phyloP scores from a whole-genome alignment of 2,113 vertebrate genomes.

The Epinephelus cyanopodus region DNA sequence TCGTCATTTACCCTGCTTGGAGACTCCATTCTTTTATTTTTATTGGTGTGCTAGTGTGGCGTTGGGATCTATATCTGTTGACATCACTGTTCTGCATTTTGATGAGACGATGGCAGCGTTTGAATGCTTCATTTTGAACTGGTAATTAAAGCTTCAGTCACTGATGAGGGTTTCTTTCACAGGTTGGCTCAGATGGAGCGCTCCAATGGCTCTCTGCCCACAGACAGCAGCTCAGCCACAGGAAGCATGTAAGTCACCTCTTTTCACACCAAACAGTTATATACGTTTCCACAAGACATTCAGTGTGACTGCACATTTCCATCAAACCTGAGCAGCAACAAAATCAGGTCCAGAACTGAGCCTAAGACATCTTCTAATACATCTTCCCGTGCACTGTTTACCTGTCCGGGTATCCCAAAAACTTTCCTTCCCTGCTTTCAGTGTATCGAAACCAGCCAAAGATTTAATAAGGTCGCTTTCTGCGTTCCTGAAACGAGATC shows the following conservation, averaged over 20 bases:
- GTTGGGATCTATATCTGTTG: slow-evolving; percentile 14
- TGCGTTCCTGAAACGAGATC: slow-evolving; percentile 2
- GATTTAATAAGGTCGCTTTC: slow-evolving; percentile 12
- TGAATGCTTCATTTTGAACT: slow-evolving; percentile 21
- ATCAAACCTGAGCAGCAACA: background rate
- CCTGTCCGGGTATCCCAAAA: background rate
- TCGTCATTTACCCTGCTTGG: slow-evolving; percentile 4
- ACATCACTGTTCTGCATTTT: slow-evolving; percentile 17
- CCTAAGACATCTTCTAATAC: background rate
- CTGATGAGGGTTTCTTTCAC: slow-evolving; percentile 50
- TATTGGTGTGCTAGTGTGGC: slow-evolving; percentile 17
- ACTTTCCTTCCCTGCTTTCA: background rate
- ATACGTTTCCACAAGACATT: background rate
- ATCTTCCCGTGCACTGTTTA: background rate
- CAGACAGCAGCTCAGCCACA: slow-evolving; percentile 96
- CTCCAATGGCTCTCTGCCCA: slow-evolving; percentile 95
- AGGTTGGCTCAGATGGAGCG: slow-evolving; percentile 97
- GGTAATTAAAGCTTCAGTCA: background rate
- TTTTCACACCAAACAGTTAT: background rate
- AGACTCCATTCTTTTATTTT: slow-evolving; percentile 10
- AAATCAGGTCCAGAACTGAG: background rate
- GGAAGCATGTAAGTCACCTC: slow-evolving; percentile 94
- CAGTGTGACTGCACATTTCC: background rate
- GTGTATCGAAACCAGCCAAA: background rate
- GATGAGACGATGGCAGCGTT: slow-evolving; percentile 30